phyloP scores from a whole-genome alignment of 35 echinoderm and acorn worm species.

The Chiridota heheva region DNA sequence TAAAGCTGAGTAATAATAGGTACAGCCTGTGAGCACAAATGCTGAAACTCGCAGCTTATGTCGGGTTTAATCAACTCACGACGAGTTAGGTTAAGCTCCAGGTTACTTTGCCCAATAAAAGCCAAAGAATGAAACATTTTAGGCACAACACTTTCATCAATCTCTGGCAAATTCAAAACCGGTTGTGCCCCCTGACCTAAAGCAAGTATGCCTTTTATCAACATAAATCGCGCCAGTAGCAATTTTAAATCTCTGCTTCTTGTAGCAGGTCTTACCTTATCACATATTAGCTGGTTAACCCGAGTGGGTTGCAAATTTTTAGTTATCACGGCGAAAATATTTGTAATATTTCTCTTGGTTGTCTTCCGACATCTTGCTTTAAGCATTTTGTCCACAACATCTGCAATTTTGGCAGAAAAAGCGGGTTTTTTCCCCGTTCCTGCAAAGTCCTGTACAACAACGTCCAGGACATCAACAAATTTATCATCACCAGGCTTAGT shows the following conservation, averaged over 20 bases:
- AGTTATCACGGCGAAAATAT: slow-evolving; percentile 26
- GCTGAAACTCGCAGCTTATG: background rate
- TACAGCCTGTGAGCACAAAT: slow-evolving; percentile 8
- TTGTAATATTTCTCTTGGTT: slow-evolving; percentile 9
- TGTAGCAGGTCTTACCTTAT: background rate
- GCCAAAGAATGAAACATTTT: slow-evolving; percentile 28
- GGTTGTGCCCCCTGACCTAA: slow-evolving; percentile 13
- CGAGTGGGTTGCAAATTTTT: slow-evolving; percentile 4
- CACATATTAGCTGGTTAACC: slow-evolving; percentile 36
- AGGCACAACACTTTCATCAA: slow-evolving; percentile 13
- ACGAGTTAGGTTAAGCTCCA: slow-evolving; percentile 24
- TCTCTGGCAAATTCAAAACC: background rate
- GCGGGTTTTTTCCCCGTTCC: background rate
- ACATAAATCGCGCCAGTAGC: background rate
- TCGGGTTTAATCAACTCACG: slow-evolving; percentile 35
- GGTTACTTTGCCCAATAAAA: slow-evolving; percentile 17
- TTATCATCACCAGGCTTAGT: slow-evolving; percentile 3
- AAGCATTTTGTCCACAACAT: slow-evolving; percentile 34
- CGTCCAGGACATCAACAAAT: slow-evolving; percentile 36
- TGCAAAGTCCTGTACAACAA: slow-evolving; percentile 19
- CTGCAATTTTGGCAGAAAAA: slow-evolving; percentile 18
- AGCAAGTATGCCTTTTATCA: slow-evolving; percentile 36
- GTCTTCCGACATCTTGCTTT: slow-evolving; percentile 15
- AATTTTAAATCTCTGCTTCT: slow-evolving; percentile 16
- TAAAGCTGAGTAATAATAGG: slow-evolving; percentile 27